Evolutionary conservation across 1,140 invertebrate genomes (phyloP).

Genomic region (Octopus sinensis): DNA sequence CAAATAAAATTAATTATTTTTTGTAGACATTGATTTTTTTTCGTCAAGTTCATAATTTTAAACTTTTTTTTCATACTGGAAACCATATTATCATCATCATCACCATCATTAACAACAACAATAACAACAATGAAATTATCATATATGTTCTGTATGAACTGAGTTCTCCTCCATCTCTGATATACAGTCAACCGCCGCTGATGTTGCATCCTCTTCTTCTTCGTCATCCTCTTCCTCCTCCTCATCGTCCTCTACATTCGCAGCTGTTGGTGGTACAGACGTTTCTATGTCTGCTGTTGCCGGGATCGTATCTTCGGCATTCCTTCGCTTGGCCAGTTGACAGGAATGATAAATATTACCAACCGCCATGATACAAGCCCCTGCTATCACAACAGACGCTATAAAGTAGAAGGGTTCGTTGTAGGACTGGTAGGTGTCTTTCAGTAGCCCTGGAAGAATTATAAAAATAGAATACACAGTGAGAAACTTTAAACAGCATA

Average conservation of each 20-base stretch:
- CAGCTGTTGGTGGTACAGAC: background rate
- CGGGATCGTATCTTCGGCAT: too few relatives aligned
- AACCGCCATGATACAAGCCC: background rate
- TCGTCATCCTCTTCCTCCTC: background rate
- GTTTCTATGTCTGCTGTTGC: background rate
- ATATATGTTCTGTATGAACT: background rate
- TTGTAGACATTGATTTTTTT: background rate
- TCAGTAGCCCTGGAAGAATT: background rate
- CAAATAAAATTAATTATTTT: background rate
- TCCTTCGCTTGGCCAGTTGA: background rate
- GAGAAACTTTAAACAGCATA: too few relatives aligned
- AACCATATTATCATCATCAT: background rate
- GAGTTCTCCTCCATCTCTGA: background rate
- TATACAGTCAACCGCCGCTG: background rate
- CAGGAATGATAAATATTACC: constrained; percentile 8
- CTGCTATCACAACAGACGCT: background rate
- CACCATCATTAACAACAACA: background rate
- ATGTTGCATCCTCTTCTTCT: background rate
- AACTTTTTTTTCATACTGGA: background rate
- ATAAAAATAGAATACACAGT: too few relatives aligned
- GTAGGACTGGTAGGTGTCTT: background rate
- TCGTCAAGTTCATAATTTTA: background rate
- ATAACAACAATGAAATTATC: background rate
- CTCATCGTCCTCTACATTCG: background rate
- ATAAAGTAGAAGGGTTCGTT: constrained; percentile 12